Percentiles rank a stretch among this genome's conserved stretches.
Conservation (phyloP, 2,888 invertebrate species). For the Cheilosia urbana region DNA sequence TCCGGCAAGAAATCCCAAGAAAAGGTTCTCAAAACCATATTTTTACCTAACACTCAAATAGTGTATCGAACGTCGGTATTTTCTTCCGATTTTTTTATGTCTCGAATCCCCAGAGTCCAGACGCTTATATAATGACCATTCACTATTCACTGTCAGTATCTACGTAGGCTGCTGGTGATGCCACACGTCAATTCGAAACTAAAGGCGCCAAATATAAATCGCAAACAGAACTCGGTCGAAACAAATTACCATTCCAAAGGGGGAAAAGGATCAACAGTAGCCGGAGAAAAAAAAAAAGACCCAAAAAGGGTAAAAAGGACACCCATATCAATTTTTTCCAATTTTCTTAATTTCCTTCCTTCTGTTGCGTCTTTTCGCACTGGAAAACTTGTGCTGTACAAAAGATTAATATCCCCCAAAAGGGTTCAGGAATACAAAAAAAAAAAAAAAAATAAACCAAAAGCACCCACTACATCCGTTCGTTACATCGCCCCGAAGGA, state of each 20-base stretch:
- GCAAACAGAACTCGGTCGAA: constrained; percentile 49
- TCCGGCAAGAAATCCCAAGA: constrained; percentile 10
- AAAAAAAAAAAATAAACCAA: constrained; percentile 3
- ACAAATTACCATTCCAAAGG: constrained; percentile 68
- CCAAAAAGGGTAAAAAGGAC: constrained; percentile 66
- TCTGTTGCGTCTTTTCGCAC: constrained; percentile 38
- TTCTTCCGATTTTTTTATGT: constrained; percentile 9
- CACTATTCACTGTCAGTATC: constrained; percentile 30
- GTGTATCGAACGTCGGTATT: constrained; percentile 42
- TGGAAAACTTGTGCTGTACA: neutral
- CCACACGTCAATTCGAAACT: constrained; percentile 47
- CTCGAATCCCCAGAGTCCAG: constrained; percentile 63
- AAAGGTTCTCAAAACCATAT: constrained; percentile 55
- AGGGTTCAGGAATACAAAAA: constrained; percentile 19
- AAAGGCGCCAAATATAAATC: constrained; percentile 44
- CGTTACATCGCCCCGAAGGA: constrained; percentile 47
- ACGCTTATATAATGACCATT: constrained; percentile 60
- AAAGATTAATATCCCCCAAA: constrained; percentile 54
- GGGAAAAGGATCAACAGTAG: constrained; percentile 68
- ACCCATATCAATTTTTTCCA: constrained; percentile 63
- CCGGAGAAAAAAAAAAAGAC: constrained; percentile 9
- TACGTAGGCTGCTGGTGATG: constrained; percentile 16
- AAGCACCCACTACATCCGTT: constrained; percentile 22
- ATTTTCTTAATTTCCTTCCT: constrained; percentile 66
- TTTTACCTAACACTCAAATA: constrained; percentile 44